Percentiles rank a stretch among this genome's conserved stretches.
phyloP scores from a whole-genome alignment of 2,888 invertebrate species.

The Abrostola tripartita region DNA sequence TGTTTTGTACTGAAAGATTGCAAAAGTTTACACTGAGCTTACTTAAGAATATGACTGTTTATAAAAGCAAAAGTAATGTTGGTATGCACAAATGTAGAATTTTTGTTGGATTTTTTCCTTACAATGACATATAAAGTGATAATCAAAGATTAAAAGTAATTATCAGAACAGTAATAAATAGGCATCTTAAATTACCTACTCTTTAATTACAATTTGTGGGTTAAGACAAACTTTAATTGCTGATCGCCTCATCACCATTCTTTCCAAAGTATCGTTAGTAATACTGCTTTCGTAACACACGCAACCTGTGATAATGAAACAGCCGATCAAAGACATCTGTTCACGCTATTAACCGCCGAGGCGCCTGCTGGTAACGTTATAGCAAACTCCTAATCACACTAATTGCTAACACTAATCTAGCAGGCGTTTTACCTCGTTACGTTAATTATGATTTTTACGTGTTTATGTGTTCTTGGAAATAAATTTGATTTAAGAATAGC shows the following conservation, averaged over 20 bases:
- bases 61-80: too few species aligned
- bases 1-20: not conserved
- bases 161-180: too few species aligned
- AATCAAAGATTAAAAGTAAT: not conserved
- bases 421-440: constrained; percentile 61
- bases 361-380: constrained; percentile 66
- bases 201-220: not conserved
- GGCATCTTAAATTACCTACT: too few species aligned
- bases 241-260: constrained; percentile 13
- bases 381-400: constrained; percentile 69
- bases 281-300: constrained; percentile 43
- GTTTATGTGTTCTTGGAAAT: not conserved
- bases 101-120: too few species aligned
- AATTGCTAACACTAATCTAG: constrained; percentile 68
- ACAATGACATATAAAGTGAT: too few species aligned
- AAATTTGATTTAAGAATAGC: not conserved
- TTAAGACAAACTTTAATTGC: not conserved
- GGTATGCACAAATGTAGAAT: too few species aligned
- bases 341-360: constrained; percentile 55
- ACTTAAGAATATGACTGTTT: too few species aligned
- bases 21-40: not conserved
- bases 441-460: constrained; percentile 48
- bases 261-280: constrained; percentile 38
- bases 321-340: constrained; percentile 65
- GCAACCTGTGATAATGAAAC: constrained; percentile 60